Evolutionary conservation across 2,888 invertebrate species (phyloP), one percentile per base, ranked within the genome.

Genomic region (Rhodophaea formosa): DNA sequence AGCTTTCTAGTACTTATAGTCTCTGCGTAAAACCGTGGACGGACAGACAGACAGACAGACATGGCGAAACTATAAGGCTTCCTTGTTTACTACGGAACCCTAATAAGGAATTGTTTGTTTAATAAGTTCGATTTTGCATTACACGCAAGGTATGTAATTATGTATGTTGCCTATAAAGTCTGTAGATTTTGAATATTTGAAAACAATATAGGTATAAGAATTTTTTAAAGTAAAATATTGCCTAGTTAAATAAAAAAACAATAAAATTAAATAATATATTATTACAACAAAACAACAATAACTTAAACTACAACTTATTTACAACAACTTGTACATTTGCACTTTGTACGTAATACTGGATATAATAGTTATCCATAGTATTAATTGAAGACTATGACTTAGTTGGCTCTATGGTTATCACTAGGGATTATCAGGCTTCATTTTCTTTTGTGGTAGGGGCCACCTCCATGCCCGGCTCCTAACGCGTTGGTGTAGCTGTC

Each of bases 401-500:
- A 90, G 89, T 81, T 72, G 74, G 73, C 61, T 77, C 71, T 65
- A 58, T 68, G 62, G 68, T 60, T 66, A 60, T 63, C 53, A 62
- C 29, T 58, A 54, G 32, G 2, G 42, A 23, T 53, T 54, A 59
- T 54, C 17, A 42, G 55, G 46, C 54, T 66, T 78, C 68, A 80
- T 65, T 83, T 80, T 63, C 79, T 77, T 70, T 79, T 78, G 62
- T 83, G 88, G 66, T 91, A 91, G 1, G 89, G 90, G 0, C 92
- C 92, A 14, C 91, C 91, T 0, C 91, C 91, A 62, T 91, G 90
- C 14, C 92, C 92, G 5, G 91, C 79, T 17, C 81, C 72, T 54
- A 87, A 74, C 59, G 86, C 90, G 62, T 81, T 86, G 39, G 82
- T 86, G 72, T 87, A 91, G 63, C 85, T 91, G 65, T 86, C 92